A percentile compares a stretch with the other conserved stretches of the same genome.
These are phyloP conservation scores for Euthynnus affinis DNA, from an alignment of 2,797 vertebrate genomes.

Conservation along the genomic window DNA sequence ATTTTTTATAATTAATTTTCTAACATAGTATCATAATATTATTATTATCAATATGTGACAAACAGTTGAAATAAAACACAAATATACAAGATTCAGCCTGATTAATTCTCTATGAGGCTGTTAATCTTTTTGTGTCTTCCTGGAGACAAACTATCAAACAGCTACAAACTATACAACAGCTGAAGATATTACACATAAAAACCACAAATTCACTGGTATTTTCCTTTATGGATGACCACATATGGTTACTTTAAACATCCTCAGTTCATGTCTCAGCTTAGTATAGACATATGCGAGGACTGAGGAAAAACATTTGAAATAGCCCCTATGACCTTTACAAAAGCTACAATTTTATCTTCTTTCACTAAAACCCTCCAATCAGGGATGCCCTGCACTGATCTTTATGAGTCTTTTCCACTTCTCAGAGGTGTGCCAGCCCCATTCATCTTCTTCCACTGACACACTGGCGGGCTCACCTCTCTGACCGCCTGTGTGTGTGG, in stretches of 20 bases:
- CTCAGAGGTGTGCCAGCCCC: constrained; percentile 55
- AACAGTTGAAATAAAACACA: too few species aligned
- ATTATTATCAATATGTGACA: too few species aligned
- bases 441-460: constrained; percentile 65
- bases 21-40: background rate
- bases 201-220: background rate
- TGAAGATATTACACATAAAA: background rate
- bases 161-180: background rate
- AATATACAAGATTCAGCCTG: too few species aligned
- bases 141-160: too few species aligned
- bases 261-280: background rate
- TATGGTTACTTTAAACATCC: background rate
- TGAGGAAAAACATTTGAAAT: background rate
- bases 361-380: background rate
- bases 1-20: too few species aligned
- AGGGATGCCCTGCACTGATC: constrained; percentile 1
- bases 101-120: too few species aligned
- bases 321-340: background rate
- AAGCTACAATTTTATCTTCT: background rate
- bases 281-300: background rate
- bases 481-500: constrained; percentile 56
- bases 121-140: background rate
- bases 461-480: constrained; percentile 47
- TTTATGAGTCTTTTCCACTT: constrained; percentile 50
- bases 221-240: background rate